A percentile compares a stretch with the other conserved stretches of the same genome.
Evolutionary conservation across 2,113 vertebrate genomes (phyloP).

Genomic region (Macaca nemestrina): DNA sequence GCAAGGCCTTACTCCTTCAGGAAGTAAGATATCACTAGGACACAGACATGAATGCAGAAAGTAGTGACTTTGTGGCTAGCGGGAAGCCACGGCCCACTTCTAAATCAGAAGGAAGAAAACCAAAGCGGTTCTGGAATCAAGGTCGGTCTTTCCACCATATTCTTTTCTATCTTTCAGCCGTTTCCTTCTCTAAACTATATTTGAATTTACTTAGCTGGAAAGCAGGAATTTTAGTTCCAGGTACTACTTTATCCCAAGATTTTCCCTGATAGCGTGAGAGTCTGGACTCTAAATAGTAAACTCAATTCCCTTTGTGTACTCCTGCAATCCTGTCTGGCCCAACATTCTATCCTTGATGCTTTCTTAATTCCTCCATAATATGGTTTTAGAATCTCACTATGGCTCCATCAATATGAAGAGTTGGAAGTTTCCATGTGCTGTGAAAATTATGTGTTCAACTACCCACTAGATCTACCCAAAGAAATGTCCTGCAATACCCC

Average conservation of each 20-base stretch:
- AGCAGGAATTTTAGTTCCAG: background rate
- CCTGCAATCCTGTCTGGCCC: background rate
- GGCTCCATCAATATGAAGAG: background rate
- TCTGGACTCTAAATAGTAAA: background rate
- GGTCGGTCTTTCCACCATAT: rapidly evolving
- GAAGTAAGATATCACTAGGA: no score
- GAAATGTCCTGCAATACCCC: rapidly evolving
- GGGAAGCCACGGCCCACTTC: background rate
- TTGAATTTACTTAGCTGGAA: background rate
- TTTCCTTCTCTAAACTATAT: no score
- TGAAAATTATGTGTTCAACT: background rate
- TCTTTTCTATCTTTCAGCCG: no score
- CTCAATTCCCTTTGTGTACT: background rate
- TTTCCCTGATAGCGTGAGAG: background rate
- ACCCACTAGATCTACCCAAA: background rate
- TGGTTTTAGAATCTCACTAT: rapidly evolving
- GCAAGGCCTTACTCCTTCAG: background rate
- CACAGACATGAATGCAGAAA: background rate
- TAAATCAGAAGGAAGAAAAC: no score
- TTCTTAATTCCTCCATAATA: background rate
- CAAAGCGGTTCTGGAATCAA: no score
- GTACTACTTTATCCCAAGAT: no score
- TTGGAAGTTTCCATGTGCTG: rapidly evolving
- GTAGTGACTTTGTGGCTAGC: no score
- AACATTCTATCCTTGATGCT: no score